Evolutionary conservation across 2,113 vertebrate species (phyloP).

Genomic region (Gymnocephalus cernua): DNA sequence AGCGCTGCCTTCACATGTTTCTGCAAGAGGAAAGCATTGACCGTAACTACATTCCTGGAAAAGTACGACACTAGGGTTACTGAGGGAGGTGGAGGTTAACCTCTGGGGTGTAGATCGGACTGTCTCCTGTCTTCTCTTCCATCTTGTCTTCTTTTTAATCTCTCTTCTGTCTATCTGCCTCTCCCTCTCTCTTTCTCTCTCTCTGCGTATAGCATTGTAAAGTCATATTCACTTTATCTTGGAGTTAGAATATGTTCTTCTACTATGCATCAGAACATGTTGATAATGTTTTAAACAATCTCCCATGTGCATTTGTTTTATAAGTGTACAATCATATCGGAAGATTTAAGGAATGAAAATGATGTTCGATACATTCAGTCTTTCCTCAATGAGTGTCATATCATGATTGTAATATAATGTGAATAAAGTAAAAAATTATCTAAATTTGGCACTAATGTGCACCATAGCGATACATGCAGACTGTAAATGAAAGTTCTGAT

Average conservation of each 20-base stretch:
- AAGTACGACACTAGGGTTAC: slow-evolving; percentile 95
- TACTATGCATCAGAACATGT: slow-evolving; percentile 30
- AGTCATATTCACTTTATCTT: slow-evolving; percentile 44
- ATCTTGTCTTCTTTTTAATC: slow-evolving; percentile 65
- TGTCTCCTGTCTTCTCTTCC: slow-evolving; percentile 82
- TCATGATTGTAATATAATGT: slow-evolving; percentile 72
- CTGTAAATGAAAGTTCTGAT: slow-evolving; percentile 65
- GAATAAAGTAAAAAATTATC: slow-evolving; percentile 71
- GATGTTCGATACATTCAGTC: slow-evolving; percentile 22
- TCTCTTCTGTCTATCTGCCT: slow-evolving; percentile 42
- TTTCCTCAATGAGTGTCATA: slow-evolving; percentile 39
- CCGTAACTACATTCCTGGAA: slow-evolving; percentile 98
- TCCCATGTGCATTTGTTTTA: slow-evolving; percentile 55
- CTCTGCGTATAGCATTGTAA: slow-evolving; percentile 61
- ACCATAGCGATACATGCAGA: slow-evolving; percentile 27
- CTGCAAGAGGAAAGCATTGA: slow-evolving; percentile 98
- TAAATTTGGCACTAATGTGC: slow-evolving; percentile 51
- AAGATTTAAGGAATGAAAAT: slow-evolving; percentile 30
- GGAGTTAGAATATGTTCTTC: slow-evolving; percentile 28
- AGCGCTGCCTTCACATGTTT: slow-evolving; percentile 99
- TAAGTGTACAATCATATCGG: slow-evolving; percentile 44
- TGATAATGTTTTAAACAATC: slow-evolving; percentile 33
- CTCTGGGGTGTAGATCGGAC: slow-evolving; percentile 49
- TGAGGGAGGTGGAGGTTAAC: slow-evolving; percentile 56
- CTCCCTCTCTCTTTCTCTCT: slow-evolving; percentile 42